Evolutionary conservation across 2,113 vertebrate species (phyloP).

Genomic region (Emberiza fucata): DNA sequence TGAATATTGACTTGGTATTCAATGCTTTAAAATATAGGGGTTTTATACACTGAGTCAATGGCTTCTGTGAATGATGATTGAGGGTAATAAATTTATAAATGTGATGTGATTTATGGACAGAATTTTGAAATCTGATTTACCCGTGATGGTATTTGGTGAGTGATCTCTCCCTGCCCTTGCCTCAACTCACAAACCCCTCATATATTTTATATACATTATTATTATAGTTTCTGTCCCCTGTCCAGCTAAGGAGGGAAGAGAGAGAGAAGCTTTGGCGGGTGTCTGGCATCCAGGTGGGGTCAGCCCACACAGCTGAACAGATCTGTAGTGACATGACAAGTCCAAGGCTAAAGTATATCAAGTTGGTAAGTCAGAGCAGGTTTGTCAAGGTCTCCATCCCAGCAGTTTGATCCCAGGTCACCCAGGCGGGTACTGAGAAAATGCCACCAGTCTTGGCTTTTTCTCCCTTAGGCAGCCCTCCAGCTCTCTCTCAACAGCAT

Average conservation of each 20-base stretch:
- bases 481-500: background rate
- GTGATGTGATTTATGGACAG: background rate
- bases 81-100: background rate
- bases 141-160: background rate
- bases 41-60: background rate
- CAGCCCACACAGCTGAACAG: background rate
- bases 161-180: background rate
- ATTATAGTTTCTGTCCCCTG: background rate
- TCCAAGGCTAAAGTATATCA: background rate
- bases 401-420: background rate
- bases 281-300: background rate
- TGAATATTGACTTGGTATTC: background rate
- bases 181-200: background rate
- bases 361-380: background rate
- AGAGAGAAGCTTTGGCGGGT: background rate
- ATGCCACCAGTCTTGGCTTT: background rate
- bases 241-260: background rate
- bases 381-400: background rate
- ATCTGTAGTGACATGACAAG: background rate
- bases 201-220: background rate
- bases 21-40: background rate
- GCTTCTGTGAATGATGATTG: background rate
- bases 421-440: background rate
- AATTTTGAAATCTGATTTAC: background rate
- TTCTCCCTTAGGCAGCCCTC: background rate